These are phyloP conservation scores for Brachionus rotundiformis DNA, from an alignment of 1,140 invertebrate species.

Conservation along the genomic window DNA sequence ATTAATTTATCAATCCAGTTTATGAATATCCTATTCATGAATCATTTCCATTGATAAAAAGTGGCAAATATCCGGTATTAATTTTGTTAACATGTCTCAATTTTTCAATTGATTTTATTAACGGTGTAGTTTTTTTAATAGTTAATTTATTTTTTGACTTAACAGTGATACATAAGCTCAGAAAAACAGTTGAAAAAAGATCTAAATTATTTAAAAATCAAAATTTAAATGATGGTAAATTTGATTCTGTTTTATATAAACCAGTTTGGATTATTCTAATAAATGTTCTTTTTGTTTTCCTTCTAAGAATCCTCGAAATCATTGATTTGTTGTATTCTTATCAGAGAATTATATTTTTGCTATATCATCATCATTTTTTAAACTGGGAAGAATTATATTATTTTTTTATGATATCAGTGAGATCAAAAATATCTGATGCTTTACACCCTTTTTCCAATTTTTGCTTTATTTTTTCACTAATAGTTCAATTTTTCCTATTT, in stretches of 20 bases:
- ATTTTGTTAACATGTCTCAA: background rate
- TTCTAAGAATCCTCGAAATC: background rate
- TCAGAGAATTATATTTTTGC: background rate
- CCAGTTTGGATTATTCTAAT: background rate
- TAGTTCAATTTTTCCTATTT: constrained; percentile 2
- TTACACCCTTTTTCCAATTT: background rate
- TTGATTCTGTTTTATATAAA: background rate
- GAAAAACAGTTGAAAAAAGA: background rate
- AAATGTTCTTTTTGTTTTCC: background rate
- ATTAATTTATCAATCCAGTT: constrained; percentile 10
- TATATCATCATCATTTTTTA: background rate
- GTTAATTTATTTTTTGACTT: constrained; percentile 20
- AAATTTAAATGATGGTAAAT: background rate
- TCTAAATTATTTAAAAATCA: background rate
- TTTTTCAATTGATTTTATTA: background rate
- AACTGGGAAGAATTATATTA: background rate
- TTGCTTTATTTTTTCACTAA: background rate
- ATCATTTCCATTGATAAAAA: background rate
- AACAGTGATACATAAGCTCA: background rate
- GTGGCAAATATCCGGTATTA: background rate
- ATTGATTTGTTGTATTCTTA: background rate
- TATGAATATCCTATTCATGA: background rate
- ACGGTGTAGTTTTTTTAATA: background rate
- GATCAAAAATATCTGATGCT: background rate
- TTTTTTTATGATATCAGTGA: background rate